Base-by-base conservation (phyloP, 2,113 vertebrate species). In the Sander vitreus region DNA sequence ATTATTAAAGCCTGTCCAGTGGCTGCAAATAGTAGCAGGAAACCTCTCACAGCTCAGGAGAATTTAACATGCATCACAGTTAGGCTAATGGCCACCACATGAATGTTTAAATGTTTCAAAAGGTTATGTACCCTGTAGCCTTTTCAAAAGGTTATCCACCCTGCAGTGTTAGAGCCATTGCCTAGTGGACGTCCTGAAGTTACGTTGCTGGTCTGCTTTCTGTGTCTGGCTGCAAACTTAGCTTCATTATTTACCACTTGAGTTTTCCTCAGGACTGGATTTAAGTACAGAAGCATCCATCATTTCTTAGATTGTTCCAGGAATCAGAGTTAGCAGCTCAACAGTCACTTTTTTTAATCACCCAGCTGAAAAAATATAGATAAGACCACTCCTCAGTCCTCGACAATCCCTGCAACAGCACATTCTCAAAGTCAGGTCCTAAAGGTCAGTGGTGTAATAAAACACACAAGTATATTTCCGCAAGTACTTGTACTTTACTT, bases 51-150 rank as follows among this genome's bases (percentile, higher is more conserved):
- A 82, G 59, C 81, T 80, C 83, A 48, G 47, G 75, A 88, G 85
- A 60, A 89, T 89, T 89, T 88, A 83, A 87, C 84, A 85, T 90
- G 87, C 83, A 82, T 75, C 78, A 76, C 80, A 78, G 45, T 85
- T 89, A 43, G 39, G 39, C 39, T 43, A 90, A 91, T 90, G 87
- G 78, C 76, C 79, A 66, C 78, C 80, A 14, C 89, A 86, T 91
- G 85, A 81, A 90, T 87, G 67, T 88, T 80, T 88, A 88, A 89
- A 89, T 86, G 57, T 84, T 81, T 91, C 53, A 57, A 92, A 92
- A 92, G 90, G 92, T 92, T 92, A 91, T 80, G 76, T 76, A 78
- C 76, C 91, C 84, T 83, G 85, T 82, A 91, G 81, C 87, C 76
- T 85, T 83, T 81, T 85, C 67, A 73, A 90, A 92, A 93, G 87